Evolutionary conservation across 92 coral and sea anemone genomes (phyloP), one percentile per base, ranked within the genome.

Genomic region (Actinostola sp.): DNA sequence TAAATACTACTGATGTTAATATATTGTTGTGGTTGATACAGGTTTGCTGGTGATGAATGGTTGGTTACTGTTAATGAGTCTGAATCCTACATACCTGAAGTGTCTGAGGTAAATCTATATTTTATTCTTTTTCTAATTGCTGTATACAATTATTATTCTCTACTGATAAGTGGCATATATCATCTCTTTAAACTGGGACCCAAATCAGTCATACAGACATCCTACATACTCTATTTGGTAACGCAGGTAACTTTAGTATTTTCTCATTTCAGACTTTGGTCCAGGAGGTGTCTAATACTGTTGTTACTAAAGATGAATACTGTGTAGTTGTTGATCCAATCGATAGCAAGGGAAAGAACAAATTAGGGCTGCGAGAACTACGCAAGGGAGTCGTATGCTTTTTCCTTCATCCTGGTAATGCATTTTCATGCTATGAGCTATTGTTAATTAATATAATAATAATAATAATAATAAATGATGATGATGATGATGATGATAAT

Each of bases 1-100:
- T n/a, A n/a, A n/a, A n/a, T n/a, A n/a, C n/a, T n/a, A n/a, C n/a
- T n/a, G n/a, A n/a, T n/a, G n/a, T n/a, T n/a, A n/a, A n/a, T n/a
- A n/a, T 58, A 15, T 19, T 62, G 46, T n/a, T n/a, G 11, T 58
- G 42, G 7, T 16, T 51, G 21, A 15, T 16, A 15, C 31, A 94
- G 98, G 63, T 75, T 52, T 76, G 88, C 93, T 27, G 98, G 98
- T 25, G 93, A 91, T 61, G 97, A 94, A 60, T 94, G 97, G 98
- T 83, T 94, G 32, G 98, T 94, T 1, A 94, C 95, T 4, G 67
- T 82, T 30, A 88, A 94, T 31, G 92, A 94, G 21, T 32, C 87
- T 45, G 98, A 94, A 27, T 75, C 92, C 8, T 94, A 94, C 72
- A 91, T 94, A 17, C 98, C 97, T 16, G 98, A 94, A 17, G 97